Percentiles rank a stretch among this genome's conserved stretches.
Evolutionary conservation across 2,888 invertebrate genomes (phyloP).

Genomic region (Choristoneura rosaceana): DNA sequence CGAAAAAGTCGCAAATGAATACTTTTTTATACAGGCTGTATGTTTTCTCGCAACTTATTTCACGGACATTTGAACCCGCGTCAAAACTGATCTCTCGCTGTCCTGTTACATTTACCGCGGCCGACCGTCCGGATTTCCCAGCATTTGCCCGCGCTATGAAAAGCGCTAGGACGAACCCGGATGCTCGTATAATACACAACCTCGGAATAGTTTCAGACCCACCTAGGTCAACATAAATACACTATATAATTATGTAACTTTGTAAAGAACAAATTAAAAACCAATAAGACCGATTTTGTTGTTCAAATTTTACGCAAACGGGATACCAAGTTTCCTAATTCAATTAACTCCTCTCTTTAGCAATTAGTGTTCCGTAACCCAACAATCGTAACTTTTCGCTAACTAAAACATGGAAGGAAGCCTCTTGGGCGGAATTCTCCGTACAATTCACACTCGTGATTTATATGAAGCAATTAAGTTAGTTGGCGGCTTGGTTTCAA

Average conservation of each 20-base stretch:
- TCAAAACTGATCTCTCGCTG: slow-evolving; percentile 16
- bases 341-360: slow-evolving; percentile 4
- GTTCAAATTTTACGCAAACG: slow-evolving; percentile 1
- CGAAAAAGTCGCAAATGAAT: not conserved
- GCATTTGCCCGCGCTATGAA: slow-evolving; percentile 9
- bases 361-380: slow-evolving; percentile 5
- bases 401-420: slow-evolving; percentile 11
- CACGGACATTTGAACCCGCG: slow-evolving; percentile 13
- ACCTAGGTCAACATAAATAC: not conserved
- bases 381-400: slow-evolving; percentile 16
- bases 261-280: not conserved
- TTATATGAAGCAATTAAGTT: slow-evolving; percentile 20
- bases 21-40: not conserved
- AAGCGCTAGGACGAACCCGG: slow-evolving; percentile 8
- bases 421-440: slow-evolving; percentile 8
- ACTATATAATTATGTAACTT: not conserved
- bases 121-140: slow-evolving; percentile 16
- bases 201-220: not conserved
- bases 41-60: slow-evolving; percentile 10
- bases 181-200: slow-evolving; percentile 6
- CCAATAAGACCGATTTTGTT: slow-evolving; percentile 5
- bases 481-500: slow-evolving; percentile 6
- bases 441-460: slow-evolving; percentile 23
- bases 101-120: slow-evolving; percentile 15
- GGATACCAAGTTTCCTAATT: slow-evolving; percentile 12